phyloP scores from a whole-genome alignment of 1,140 invertebrate genomes.

The Brachionus rotundiformis region DNA sequence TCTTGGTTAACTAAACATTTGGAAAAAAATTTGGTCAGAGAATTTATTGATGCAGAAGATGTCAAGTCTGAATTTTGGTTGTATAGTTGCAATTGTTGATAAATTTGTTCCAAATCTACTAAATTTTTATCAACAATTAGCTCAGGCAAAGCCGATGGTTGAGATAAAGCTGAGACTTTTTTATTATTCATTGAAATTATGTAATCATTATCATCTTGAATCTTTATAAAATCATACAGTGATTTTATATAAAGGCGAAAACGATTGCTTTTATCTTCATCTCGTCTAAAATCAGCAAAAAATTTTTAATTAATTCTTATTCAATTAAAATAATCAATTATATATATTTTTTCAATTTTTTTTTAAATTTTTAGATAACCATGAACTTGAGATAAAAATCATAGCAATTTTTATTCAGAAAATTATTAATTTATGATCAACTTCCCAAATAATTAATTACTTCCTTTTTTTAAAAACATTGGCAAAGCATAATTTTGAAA shows the following conservation, averaged over 20 bases:
- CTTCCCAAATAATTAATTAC: no score
- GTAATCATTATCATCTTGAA: constrained; percentile 22
- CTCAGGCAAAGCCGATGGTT: constrained; percentile 18
- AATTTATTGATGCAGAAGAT: constrained; percentile 22
- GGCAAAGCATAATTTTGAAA: no score
- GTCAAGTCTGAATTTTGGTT: constrained; percentile 17
- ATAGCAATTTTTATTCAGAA: no score
- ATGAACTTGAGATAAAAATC: no score
- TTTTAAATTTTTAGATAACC: not conserved
- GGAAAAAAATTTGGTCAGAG: constrained; percentile 37
- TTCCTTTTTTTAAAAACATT: no score
- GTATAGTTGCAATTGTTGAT: constrained; percentile 48
- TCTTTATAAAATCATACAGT: constrained; percentile 40
- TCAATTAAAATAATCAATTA: not conserved
- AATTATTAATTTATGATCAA: no score
- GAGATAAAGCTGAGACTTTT: not conserved
- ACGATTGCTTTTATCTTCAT: constrained; percentile 17
- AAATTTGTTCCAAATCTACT: constrained; percentile 50
- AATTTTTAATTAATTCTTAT: no score
- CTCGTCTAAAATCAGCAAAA: not conserved
- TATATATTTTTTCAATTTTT: not conserved
- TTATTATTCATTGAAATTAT: not conserved
- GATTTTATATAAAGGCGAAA: constrained; percentile 13
- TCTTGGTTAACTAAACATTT: constrained; percentile 18
- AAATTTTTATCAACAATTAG: constrained; percentile 39